Conservation (phyloP, 2,113 vertebrate species). For the human (Homo sapiens) region DNA sequence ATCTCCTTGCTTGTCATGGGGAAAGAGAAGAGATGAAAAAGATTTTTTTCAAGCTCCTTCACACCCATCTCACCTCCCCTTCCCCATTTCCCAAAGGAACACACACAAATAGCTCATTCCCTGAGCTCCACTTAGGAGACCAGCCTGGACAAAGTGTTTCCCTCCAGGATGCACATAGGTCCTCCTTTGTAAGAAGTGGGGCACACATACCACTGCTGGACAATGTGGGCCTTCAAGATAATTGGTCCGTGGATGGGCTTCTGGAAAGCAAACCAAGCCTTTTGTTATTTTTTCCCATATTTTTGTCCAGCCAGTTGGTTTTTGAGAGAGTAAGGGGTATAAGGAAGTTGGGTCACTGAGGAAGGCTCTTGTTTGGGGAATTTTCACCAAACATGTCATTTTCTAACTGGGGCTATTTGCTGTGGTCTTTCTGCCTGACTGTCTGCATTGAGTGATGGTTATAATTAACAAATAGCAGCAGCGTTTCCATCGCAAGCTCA, state of each 20-base stretch:
- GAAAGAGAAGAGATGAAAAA: neutral
- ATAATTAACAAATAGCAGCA: neutral
- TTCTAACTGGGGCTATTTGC: conserved; percentile 45
- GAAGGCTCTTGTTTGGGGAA: neutral
- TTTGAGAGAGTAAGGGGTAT: neutral
- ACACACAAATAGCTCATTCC: neutral
- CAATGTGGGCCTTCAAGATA: neutral
- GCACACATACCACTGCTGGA: too few species aligned
- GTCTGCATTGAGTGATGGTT: neutral
- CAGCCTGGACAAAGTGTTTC: neutral
- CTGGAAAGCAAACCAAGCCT: neutral
- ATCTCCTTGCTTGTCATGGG: neutral
- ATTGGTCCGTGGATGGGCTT: neutral
- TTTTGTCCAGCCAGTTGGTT: neutral
- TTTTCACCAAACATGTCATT: conserved; percentile 28
- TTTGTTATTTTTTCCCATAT: neutral
- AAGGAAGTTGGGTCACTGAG: neutral
- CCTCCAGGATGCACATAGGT: fast-evolving
- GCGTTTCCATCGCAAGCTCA: neutral
- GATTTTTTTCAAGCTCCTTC: neutral
- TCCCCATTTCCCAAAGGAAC: neutral
- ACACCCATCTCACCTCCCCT: too few species aligned
- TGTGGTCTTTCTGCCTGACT: neutral
- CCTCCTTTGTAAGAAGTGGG: neutral
- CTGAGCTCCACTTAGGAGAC: neutral